Evolutionary conservation across 2,888 invertebrate genomes (phyloP), one percentile per base, ranked within the genome.

Genomic region (Caenorhabditis sulstoni): DNA sequence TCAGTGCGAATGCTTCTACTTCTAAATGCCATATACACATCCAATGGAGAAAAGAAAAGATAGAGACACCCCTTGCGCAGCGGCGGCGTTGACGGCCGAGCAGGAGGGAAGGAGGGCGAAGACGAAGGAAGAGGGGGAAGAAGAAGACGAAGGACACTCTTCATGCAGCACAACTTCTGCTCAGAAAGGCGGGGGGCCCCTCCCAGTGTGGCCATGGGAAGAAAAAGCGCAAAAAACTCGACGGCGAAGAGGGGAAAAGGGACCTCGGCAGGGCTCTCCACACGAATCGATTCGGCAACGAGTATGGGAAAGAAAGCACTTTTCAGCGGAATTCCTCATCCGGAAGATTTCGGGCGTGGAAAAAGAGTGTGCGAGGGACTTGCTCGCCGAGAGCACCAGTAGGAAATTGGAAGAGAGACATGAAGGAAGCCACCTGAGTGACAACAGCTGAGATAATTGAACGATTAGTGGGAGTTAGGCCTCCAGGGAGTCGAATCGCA

Each of bases 11-110:
- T 71, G 62, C 71, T 64, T 71, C 71, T 71, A 71, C 71, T 71
- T 71, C 71, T 71, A 71, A 71, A 71, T 57, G 71, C 71, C 71
- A 71, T 71, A 71, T 71, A 71, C 64, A 71, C 71, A 71, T 64
- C 71, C 62, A 57, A 64, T 58, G 59, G 61, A 67, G 67, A 50
- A 65, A 62, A 70, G 66, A 64, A 64, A 29, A 77, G 65, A 77
- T 59, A 61, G 77, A 77, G 61, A 61, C 62, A 71, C 62, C 37
- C 67, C 41, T 23, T 44, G 59, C 67, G 23, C 49, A 11, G 5
- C 4, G 58, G n/a, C n/a, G 52, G 50, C 41, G 44, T 35, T 4
- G 41, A 39, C 18, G 57, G 65, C 12, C 8, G 62, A 41, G 61
- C 22, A 62, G 45, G 50, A 68, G 67, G 59, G 50, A n/a, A 62